phyloP scores from a whole-genome alignment of 37 sponge, comb jelly and placozoan species.

The Chondrilla cf. caribensis region DNA sequence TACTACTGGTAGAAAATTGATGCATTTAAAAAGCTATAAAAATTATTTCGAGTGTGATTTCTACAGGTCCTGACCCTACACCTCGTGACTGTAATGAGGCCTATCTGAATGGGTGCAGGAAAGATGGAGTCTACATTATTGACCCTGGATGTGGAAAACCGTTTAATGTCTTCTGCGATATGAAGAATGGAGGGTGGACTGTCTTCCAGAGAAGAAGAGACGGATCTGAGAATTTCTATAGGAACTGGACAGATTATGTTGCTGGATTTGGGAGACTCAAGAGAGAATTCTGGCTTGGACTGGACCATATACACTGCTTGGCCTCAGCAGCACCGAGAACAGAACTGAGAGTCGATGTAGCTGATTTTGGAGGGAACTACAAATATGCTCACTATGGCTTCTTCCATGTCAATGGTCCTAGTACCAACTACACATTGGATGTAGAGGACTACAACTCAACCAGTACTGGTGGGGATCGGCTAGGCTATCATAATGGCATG shows the following conservation, averaged over 20 bases:
- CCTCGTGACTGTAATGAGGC: slow-evolving; percentile 13
- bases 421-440: slow-evolving; percentile 5
- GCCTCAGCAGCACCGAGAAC: neutral
- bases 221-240: slow-evolving; percentile 1
- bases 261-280: slow-evolving; percentile 15
- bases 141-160: slow-evolving; percentile 8
- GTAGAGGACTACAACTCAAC: neutral
- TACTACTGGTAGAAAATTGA: no score
- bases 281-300: slow-evolving; percentile 31
- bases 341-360: slow-evolving; percentile 22
- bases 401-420: neutral
- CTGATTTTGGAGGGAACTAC: slow-evolving; percentile 10
- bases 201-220: slow-evolving; percentile 24
- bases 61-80: neutral
- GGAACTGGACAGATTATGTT: slow-evolving; percentile 14
- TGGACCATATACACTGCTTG: slow-evolving; percentile 24
- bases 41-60: no score
- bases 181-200: slow-evolving; percentile 32
- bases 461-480: neutral
- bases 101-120: neutral
- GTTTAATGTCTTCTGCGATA: slow-evolving; percentile 13
- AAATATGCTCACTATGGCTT: slow-evolving; percentile 9
- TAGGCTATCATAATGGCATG: neutral
- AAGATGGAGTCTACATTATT: slow-evolving; percentile 19
- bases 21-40: no score